phyloP scores from a whole-genome alignment of 2,113 vertebrate genomes.

The Corythaixoides concolor region DNA sequence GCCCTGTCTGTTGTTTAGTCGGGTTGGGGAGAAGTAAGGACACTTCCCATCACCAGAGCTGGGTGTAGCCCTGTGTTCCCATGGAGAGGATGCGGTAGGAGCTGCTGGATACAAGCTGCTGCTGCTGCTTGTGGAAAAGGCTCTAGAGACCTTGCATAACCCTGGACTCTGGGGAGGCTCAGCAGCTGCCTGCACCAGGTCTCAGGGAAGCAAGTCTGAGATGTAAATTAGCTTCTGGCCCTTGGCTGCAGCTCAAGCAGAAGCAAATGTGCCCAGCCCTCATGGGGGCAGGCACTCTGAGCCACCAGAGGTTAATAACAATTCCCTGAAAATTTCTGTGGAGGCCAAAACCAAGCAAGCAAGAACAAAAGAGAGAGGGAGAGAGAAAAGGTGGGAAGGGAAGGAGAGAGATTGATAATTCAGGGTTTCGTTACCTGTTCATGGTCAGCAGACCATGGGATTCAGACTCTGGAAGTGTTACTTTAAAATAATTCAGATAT shows the following conservation, averaged over 20 bases:
- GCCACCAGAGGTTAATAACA: background rate
- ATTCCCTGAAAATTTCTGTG: background rate
- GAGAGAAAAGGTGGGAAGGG: background rate
- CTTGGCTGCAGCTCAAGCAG: background rate
- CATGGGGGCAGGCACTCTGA: background rate
- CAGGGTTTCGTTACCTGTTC: background rate
- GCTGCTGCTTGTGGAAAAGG: background rate
- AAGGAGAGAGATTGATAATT: background rate
- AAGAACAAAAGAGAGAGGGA: background rate
- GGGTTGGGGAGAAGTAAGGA: background rate
- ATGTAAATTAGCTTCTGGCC: background rate
- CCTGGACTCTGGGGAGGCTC: background rate
- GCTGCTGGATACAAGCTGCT: background rate
- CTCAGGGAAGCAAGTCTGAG: background rate
- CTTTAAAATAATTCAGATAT: background rate
- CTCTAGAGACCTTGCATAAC: background rate
- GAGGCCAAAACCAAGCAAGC: background rate
- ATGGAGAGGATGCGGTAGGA: background rate
- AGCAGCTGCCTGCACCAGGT: background rate
- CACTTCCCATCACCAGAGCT: background rate
- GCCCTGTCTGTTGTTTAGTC: background rate
- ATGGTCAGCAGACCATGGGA: background rate
- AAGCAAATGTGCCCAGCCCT: background rate
- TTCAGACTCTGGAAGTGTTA: background rate
- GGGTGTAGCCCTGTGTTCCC: background rate